Conservation (phyloP, 2,888 invertebrate genomes). For the Penaeus monodon region DNA sequence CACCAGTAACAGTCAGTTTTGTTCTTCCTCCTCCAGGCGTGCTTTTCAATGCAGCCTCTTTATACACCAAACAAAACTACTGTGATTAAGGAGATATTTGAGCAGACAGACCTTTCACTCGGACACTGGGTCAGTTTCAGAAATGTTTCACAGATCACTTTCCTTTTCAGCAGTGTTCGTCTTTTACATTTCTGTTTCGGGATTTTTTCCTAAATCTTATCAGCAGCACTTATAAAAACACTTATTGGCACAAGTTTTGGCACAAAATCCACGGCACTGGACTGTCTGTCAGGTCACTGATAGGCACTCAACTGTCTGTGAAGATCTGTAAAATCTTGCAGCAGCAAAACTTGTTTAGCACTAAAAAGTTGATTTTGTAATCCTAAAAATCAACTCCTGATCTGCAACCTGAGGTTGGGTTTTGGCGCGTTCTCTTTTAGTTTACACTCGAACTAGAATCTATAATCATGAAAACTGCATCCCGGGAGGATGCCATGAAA, state of each 20-base stretch:
- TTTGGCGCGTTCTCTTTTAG: conserved; percentile 26
- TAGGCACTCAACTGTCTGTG: neutral
- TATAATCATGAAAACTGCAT: no score
- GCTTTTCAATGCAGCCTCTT: neutral
- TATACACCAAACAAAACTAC: no score
- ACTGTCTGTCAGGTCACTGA: neutral
- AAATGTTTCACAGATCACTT: no score
- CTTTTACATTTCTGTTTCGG: no score
- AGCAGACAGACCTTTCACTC: no score
- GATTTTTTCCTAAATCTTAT: no score
- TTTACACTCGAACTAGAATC: neutral
- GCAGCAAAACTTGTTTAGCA: neutral
- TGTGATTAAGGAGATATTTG: no score
- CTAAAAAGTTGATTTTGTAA: conserved; percentile 2
- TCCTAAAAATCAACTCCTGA: conserved; percentile 25
- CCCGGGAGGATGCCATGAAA: conserved; percentile 1
- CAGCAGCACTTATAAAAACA: neutral
- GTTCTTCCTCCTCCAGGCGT: conserved; percentile 2
- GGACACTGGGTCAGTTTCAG: no score
- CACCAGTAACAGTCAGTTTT: conserved; percentile 27
- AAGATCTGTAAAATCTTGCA: neutral
- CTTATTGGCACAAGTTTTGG: conserved; percentile 40
- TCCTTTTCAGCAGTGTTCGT: no score
- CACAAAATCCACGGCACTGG: conserved; percentile 32
- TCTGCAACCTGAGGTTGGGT: conserved; percentile 45